Conservation (phyloP, 64 coral and sea anemone species). For the Actinia tenebrosa region DNA sequence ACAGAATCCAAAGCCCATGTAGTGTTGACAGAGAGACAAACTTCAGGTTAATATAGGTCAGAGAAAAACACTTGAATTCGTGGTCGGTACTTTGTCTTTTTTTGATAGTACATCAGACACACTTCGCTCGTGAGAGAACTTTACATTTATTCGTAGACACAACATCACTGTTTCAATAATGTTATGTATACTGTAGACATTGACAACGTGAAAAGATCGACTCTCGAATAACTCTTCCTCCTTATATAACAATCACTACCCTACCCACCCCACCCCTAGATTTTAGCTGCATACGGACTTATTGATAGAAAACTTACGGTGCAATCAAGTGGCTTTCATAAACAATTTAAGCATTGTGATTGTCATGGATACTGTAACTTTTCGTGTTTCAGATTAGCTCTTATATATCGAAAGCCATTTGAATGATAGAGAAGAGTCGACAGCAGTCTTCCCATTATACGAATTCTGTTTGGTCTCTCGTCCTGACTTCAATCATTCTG, state of each 20-base stretch:
- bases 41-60: constrained; percentile 6
- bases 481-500: background rate
- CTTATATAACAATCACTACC: too few species aligned
- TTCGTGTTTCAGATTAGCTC: background rate
- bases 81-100: background rate
- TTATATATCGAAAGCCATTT: background rate
- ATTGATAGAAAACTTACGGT: too few species aligned
- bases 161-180: background rate
- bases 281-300: too few species aligned
- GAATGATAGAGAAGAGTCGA: background rate
- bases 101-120: background rate
- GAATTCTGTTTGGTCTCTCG: background rate
- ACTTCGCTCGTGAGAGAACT: background rate
- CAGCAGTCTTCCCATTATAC: too few species aligned
- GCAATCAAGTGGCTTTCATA: too few species aligned
- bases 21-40: background rate
- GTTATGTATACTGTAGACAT: background rate
- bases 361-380: too few species aligned
- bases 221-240: too few species aligned
- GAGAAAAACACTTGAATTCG: background rate
- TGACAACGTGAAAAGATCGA: too few species aligned
- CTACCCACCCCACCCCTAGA: too few species aligned
- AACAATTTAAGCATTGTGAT: too few species aligned
- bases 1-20: background rate
- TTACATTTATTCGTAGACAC: background rate